These are phyloP conservation scores for Lasioglossum leucozonium DNA, from an alignment of 2,888 invertebrate species.

Conservation along the genomic window DNA sequence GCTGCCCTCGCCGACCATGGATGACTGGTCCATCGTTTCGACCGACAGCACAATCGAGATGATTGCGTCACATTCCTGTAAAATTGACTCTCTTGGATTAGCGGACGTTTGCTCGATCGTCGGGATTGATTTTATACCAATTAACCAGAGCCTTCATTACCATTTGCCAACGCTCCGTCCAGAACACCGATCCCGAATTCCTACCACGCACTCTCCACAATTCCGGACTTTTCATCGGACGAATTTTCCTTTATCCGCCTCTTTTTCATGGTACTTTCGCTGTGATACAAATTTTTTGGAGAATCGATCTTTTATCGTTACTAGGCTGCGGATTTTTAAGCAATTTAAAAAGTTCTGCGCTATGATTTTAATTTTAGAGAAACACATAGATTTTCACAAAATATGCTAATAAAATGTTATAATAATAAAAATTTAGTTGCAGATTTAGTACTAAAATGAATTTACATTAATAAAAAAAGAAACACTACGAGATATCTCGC, in stretches of 20 bases:
- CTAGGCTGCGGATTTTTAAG: too few relatives aligned
- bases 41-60: slow-evolving; percentile 56
- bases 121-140: slow-evolving; percentile 3
- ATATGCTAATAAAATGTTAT: too few relatives aligned
- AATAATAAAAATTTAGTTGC: too few relatives aligned
- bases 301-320: too few relatives aligned
- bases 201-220: not conserved
- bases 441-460: too few relatives aligned
- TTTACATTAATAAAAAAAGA: too few relatives aligned
- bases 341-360: too few relatives aligned
- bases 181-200: not conserved
- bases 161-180: not conserved
- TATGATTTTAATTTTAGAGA: too few relatives aligned
- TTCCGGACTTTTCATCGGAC: not conserved
- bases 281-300: too few relatives aligned
- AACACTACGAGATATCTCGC: too few relatives aligned
- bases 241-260: not conserved
- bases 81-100: slow-evolving; percentile 25
- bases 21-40: slow-evolving; percentile 68
- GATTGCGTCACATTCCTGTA: slow-evolving; percentile 58
- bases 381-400: too few relatives aligned
- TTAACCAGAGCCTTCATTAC: slow-evolving; percentile 1
- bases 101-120: slow-evolving; percentile 18
- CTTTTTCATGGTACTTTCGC: not conserved
- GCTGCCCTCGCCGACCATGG: slow-evolving; percentile 40